Evolutionary conservation across 2,113 vertebrate species (phyloP), one percentile per base, ranked within the genome.

Genomic region (Synodontis membranacea): DNA sequence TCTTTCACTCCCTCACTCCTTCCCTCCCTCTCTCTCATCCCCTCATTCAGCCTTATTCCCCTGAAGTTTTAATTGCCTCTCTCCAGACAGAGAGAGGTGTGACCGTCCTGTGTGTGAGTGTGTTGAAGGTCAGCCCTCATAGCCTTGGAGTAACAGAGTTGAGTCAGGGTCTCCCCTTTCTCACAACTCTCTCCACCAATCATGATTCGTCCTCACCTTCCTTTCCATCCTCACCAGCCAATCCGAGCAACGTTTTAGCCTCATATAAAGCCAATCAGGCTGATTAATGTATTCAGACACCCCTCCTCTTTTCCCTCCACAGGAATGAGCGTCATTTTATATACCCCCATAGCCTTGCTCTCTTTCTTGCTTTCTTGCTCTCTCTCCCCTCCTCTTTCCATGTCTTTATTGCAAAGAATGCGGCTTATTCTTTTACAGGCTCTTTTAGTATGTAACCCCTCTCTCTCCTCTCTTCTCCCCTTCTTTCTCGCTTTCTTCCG

Each of bases 381-480:
- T 60, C 70, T 60, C 46, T 44, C 48, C 72, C 88, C 81, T 48
- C 78, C 84, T 68, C 84, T 86, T 91, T 89, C 89, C 89, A 85
- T 93, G 91, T 91, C 92, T 94, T 94, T 94, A 93, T 93, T 92
- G 92, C 85, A 39, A 96, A 97, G 96, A 96, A 97, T 96, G 95
- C 91, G 90, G 93, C 92, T 93, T 94, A 94, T 96, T 96, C 93
- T 96, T 95, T 94, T 95, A 92, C 92, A 92, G 92, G 90, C 89
- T 93, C 93, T 94, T 95, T 94, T 95, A 94, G 95, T 93, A 93
- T 92, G 91, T 86, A 80, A 64, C 62, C 90, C 91, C 91, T 91
- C 88, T 37, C 75, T 39, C 82, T 84, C 81, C 34, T 81, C 80
- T 56, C 81, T 81, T 82, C 82, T 79, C 80, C 44, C 84, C 82